These are phyloP conservation scores for Rhinolophus sinicus DNA, from an alignment of 2,113 vertebrate genomes.

Conservation along the genomic window DNA sequence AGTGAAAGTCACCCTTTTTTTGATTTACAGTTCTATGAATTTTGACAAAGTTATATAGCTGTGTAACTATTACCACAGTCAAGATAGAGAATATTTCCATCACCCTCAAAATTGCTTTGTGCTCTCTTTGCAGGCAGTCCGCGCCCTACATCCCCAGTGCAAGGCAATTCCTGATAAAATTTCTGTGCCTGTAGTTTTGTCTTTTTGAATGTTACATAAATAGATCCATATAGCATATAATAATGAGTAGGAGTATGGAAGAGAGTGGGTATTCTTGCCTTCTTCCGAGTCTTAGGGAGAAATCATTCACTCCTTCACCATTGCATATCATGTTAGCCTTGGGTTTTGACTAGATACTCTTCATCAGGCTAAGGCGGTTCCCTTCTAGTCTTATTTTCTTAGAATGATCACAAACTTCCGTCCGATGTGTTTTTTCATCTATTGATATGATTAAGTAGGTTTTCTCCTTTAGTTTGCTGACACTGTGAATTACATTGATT, in stretches of 20 bases:
- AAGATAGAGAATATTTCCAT: not conserved
- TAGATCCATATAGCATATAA: not conserved
- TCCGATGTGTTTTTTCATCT: not conserved
- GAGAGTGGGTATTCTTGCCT: not conserved
- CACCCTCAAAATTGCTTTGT: not conserved
- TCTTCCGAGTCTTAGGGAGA: not conserved
- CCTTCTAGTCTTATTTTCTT: not conserved
- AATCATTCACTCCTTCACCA: not conserved
- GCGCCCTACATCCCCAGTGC: not conserved
- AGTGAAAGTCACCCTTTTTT: not conserved
- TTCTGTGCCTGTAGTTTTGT: not conserved
- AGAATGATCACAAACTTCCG: conserved; percentile 3
- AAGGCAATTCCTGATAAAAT: not conserved
- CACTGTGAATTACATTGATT: not conserved
- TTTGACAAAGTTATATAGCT: not conserved
- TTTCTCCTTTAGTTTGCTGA: not conserved
- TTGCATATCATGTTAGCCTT: not conserved
- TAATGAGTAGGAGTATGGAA: not conserved
- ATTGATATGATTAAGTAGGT: not conserved
- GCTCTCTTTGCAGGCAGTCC: not conserved
- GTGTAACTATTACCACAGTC: not conserved
- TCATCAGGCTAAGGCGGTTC: not conserved
- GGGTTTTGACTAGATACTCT: not conserved
- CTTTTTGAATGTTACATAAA: not conserved
- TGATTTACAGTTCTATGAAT: not conserved